Conservation (phyloP, 2,888 invertebrate genomes). For the Orthosia cruda region DNA sequence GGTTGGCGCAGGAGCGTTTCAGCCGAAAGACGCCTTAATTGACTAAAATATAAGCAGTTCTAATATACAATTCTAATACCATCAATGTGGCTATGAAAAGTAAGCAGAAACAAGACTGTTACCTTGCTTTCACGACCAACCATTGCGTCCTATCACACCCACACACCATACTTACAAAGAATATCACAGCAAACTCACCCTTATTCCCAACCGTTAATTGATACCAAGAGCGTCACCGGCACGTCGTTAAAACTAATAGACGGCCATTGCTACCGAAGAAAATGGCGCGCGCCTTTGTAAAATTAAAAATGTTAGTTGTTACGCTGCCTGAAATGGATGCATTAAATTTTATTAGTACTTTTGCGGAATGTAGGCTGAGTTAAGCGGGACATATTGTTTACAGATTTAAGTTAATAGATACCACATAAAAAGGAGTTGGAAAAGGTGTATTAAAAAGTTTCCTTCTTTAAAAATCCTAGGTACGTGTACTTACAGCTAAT, state of each 20-base stretch:
- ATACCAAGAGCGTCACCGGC: conserved; percentile 55
- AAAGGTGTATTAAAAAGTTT: no score
- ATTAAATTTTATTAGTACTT: conserved; percentile 53
- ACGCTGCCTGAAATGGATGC: conserved; percentile 39
- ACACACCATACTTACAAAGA: conserved; percentile 2
- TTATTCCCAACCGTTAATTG: conserved; percentile 63
- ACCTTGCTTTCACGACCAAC: not conserved
- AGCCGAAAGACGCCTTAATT: no score
- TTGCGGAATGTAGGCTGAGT: conserved; percentile 17
- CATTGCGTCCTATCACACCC: not conserved
- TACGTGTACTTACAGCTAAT: no score
- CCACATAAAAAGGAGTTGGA: not conserved
- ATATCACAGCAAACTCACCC: conserved; percentile 20
- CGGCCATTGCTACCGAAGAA: conserved; percentile 38
- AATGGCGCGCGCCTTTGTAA: conserved; percentile 48
- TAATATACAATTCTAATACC: not conserved
- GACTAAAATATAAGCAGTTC: no score
- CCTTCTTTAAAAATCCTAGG: no score
- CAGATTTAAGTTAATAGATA: not conserved
- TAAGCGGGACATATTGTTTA: conserved; percentile 27
- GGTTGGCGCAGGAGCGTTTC: no score
- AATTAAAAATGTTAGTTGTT: conserved; percentile 59
- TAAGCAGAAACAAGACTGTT: not conserved
- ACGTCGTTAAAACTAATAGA: conserved; percentile 64
- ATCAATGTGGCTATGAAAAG: not conserved